Evolutionary conservation across 2,797 vertebrate species (phyloP).

Genomic region (Myiotriccus ornatus): DNA sequence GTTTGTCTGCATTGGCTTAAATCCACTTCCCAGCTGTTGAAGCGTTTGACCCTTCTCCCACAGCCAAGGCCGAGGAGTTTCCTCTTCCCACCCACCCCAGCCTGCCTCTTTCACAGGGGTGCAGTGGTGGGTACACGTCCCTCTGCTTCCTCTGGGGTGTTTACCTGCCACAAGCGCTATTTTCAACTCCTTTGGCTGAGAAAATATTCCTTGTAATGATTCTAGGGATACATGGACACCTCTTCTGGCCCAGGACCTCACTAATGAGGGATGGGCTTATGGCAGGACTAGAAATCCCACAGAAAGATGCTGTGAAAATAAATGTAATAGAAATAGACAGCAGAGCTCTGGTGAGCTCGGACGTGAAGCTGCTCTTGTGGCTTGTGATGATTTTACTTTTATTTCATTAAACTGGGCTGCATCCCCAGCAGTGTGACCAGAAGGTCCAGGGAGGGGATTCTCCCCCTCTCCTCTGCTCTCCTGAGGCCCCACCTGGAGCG

Average conservation of each 20-base stretch:
- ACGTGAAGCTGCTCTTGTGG: accelerated
- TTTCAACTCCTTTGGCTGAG: neutral
- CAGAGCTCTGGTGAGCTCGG: neutral
- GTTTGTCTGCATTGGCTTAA: neutral
- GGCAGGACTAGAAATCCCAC: neutral
- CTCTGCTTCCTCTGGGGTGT: neutral
- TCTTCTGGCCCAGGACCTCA: neutral
- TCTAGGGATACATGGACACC: neutral
- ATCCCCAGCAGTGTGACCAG: neutral
- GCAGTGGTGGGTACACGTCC: neutral
- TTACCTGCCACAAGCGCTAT: neutral
- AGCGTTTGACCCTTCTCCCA: neutral
- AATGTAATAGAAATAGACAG: neutral
- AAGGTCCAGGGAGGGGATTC: neutral
- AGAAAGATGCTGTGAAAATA: neutral
- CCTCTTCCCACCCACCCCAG: neutral
- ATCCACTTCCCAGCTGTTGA: neutral
- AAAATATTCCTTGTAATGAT: accelerated
- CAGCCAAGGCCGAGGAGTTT: neutral
- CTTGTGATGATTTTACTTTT: neutral
- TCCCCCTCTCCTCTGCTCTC: neutral
- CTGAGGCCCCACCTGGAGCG: neutral
- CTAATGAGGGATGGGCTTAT: neutral
- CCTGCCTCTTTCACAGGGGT: neutral
- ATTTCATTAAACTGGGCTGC: neutral